These are phyloP conservation scores for Phallusia fumigata DNA, from an alignment of 23 tunicate species.

Conservation along the genomic window DNA sequence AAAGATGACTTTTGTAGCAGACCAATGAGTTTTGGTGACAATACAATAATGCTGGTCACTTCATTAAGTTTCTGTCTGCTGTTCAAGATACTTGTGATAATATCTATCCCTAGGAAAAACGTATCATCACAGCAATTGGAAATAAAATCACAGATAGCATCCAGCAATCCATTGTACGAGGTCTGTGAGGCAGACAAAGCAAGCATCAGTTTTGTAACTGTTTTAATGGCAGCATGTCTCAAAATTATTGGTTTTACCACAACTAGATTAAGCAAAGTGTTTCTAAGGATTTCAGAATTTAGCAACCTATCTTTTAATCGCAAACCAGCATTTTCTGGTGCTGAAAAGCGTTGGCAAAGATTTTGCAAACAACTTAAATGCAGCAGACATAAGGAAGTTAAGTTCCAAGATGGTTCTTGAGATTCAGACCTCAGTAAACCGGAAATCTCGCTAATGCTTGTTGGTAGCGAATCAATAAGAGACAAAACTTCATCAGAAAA, in stretches of 20 bases:
- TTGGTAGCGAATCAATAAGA: not conserved
- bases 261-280: not conserved
- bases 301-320: not conserved
- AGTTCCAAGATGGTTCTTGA: not conserved
- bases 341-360: not conserved
- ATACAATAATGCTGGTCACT: not conserved
- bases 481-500: not conserved
- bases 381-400: not conserved
- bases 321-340: not conserved
- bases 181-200: not conserved
- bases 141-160: not conserved
- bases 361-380: conserved; percentile 3
- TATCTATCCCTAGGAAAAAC: not conserved
- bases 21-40: not conserved
- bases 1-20: not conserved
- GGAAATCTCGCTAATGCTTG: not conserved
- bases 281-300: not conserved
- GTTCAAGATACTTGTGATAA: not conserved
- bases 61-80: not conserved
- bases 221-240: not conserved
- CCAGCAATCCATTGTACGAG: not conserved
- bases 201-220: not conserved
- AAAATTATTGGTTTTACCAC: not conserved
- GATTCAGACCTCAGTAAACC: not conserved
- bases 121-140: not conserved